A percentile compares a stretch with the other conserved stretches of the same genome.
Evolutionary conservation across 2,888 invertebrate genomes (phyloP).

Genomic region (Hirudinaria manillensis): DNA sequence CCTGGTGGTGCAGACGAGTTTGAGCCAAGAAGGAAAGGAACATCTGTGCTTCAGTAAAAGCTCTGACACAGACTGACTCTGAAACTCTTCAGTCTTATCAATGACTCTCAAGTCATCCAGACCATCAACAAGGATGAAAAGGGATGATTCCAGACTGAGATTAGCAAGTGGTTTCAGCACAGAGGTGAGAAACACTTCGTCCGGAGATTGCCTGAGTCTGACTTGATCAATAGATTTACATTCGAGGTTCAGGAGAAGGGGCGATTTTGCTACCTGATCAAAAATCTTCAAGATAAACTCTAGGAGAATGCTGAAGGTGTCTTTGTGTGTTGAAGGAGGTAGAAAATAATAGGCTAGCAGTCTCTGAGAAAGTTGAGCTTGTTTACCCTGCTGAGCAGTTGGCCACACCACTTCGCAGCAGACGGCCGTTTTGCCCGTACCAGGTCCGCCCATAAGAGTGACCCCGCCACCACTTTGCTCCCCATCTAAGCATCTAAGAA

Average conservation of each 20-base stretch:
- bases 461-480: conserved; percentile 72
- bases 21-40: conserved; percentile 83
- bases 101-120: conserved; percentile 67
- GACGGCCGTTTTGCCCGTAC: conserved; percentile 77
- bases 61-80: conserved; percentile 58
- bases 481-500: conserved; percentile 80
- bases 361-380: conserved; percentile 65
- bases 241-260: conserved; percentile 42
- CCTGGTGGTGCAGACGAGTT: conserved; percentile 76
- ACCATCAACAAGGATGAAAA: conserved; percentile 82
- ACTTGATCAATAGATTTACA: neutral
- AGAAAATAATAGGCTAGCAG: conserved; percentile 77
- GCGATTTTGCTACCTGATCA: conserved; percentile 63
- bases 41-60: conserved; percentile 82
- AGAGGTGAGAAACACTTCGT: conserved; percentile 82
- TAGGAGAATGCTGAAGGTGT: conserved; percentile 56
- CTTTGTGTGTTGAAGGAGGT: neutral
- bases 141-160: conserved; percentile 67
- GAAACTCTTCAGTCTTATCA: conserved; percentile 39
- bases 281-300: conserved; percentile 65
- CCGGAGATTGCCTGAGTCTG: conserved; percentile 51
- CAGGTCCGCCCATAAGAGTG: conserved; percentile 80
- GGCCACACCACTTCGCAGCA: conserved; percentile 58
- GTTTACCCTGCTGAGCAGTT: conserved; percentile 62
- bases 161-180: conserved; percentile 78